These are phyloP conservation scores for Psix sp. DNA, from an alignment of 1,140 invertebrate species.

Conservation along the genomic window DNA sequence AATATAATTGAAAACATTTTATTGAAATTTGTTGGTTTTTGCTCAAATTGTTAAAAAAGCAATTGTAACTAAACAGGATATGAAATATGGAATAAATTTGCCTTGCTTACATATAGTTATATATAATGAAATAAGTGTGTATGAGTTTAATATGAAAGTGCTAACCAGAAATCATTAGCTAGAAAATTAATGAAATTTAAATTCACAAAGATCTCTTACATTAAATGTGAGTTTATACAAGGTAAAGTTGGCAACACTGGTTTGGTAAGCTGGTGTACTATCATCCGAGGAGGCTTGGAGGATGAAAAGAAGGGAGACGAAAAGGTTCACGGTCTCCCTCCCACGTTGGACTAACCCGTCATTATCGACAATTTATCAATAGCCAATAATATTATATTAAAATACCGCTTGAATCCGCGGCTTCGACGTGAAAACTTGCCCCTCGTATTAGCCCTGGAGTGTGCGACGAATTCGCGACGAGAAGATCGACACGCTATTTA, in stretches of 20 bases:
- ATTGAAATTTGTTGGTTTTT: too few relatives aligned
- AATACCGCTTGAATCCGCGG: slow-evolving; percentile 66
- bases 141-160: too few relatives aligned
- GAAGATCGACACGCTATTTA: slow-evolving; percentile 67
- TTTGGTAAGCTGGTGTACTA: slow-evolving; percentile 12
- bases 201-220: slow-evolving; percentile 6
- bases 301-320: slow-evolving; percentile 25
- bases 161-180: too few relatives aligned
- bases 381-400: slow-evolving; percentile 79
- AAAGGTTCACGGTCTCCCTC: slow-evolving; percentile 45
- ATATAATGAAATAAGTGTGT: too few relatives aligned
- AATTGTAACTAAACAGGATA: too few relatives aligned
- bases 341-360: slow-evolving; percentile 70
- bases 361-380: slow-evolving; percentile 79
- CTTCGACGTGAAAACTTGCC: slow-evolving; percentile 63
- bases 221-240: slow-evolving; percentile 19
- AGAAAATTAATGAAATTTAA: neutral
- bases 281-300: slow-evolving; percentile 35
- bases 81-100: too few relatives aligned
- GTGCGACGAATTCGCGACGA: slow-evolving; percentile 59
- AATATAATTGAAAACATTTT: too few relatives aligned
- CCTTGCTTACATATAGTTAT: too few relatives aligned
- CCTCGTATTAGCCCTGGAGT: slow-evolving; percentile 52
- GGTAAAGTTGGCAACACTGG: slow-evolving; percentile 50
- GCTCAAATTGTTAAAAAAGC: too few relatives aligned